These are phyloP conservation scores for Imbricaverruca yamaguchii DNA, from an alignment of 2,888 invertebrate species.

Conservation along the genomic window DNA sequence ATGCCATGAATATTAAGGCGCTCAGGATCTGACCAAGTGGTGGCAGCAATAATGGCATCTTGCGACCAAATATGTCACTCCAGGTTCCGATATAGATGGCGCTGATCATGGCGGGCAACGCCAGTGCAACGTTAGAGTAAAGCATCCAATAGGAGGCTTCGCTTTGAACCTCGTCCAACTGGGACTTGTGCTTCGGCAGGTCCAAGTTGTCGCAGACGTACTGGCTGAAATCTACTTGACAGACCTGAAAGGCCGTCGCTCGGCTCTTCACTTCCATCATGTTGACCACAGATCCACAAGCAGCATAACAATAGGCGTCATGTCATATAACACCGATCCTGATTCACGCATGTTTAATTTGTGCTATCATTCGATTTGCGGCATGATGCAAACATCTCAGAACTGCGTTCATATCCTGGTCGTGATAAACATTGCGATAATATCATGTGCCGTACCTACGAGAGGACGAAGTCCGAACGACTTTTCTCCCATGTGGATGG, in stretches of 20 bases:
- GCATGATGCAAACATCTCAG: too few relatives aligned
- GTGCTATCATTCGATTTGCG: too few relatives aligned
- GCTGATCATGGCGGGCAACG: conserved; percentile 38
- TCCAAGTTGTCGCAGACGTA: conserved; percentile 36
- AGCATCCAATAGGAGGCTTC: conserved; percentile 39
- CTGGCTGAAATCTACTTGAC: conserved; percentile 35
- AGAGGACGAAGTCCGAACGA: too few relatives aligned
- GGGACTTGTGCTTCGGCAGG: conserved; percentile 31
- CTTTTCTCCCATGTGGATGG: too few relatives aligned
- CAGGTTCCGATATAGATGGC: conserved; percentile 38
- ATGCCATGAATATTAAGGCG: conserved; percentile 38
- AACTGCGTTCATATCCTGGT: too few relatives aligned
- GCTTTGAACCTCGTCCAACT: conserved; percentile 36
- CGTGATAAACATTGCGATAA: too few relatives aligned
- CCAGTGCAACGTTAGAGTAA: conserved; percentile 37
- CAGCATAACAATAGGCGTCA: too few relatives aligned
- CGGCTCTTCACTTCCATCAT: too few relatives aligned
- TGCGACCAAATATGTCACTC: conserved; percentile 43
- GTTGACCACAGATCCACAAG: too few relatives aligned
- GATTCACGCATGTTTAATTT: too few relatives aligned
- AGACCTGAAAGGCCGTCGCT: conserved; percentile 36
- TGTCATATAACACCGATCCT: too few relatives aligned
- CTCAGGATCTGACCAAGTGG: conserved; percentile 41
- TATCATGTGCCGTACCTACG: too few relatives aligned
- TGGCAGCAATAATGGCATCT: conserved; percentile 43